phyloP scores from a whole-genome alignment of 2,797 vertebrate species.

The Semotilus atromaculatus region DNA sequence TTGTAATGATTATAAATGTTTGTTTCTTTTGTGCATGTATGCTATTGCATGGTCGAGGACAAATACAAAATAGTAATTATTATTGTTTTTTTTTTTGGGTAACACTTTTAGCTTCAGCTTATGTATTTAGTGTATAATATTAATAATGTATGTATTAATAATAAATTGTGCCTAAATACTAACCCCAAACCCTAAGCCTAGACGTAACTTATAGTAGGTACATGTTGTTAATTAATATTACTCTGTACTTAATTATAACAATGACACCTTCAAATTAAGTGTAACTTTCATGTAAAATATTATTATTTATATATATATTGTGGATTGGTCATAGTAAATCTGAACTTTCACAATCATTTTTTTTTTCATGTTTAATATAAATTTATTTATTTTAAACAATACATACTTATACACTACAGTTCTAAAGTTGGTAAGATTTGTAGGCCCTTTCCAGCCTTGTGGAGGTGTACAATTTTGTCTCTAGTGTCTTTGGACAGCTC shows the following conservation, averaged over 20 bases:
- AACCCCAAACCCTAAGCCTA: background rate
- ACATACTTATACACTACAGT: background rate
- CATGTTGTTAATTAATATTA: background rate
- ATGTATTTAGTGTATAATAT: background rate
- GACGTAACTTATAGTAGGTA: background rate
- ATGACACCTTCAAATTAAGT: too few relatives aligned
- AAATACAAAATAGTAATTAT: background rate
- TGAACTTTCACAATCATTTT: background rate
- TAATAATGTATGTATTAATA: too few relatives aligned
- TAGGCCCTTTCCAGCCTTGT: too few relatives aligned
- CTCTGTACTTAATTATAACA: background rate
- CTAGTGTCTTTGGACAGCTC: too few relatives aligned
- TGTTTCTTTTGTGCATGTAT: background rate
- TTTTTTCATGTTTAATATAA: background rate
- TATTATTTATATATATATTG: too few relatives aligned
- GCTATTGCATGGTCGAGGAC: background rate
- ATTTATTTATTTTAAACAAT: background rate
- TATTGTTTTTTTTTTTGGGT: background rate
- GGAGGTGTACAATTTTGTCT: too few relatives aligned
- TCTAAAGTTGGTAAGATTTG: background rate
- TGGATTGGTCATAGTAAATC: background rate
- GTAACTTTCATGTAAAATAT: too few relatives aligned
- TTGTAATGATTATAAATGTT: background rate
- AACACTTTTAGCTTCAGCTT: background rate
- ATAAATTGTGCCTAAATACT: background rate